phyloP scores from a whole-genome alignment of 2,888 invertebrate species.

The Mylabris sibirica region DNA sequence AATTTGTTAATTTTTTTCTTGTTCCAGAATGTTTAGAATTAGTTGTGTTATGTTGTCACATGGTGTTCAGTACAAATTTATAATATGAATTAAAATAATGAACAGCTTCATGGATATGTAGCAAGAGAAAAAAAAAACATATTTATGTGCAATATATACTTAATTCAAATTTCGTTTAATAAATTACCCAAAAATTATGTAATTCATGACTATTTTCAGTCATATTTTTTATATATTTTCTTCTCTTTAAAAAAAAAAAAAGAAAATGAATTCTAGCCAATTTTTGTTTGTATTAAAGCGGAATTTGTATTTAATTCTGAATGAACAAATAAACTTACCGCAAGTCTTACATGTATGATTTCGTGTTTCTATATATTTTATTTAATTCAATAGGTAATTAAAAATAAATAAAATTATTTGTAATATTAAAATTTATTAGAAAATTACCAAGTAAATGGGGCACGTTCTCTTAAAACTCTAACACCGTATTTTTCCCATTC shows the following conservation, averaged over 20 bases:
- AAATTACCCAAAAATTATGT: slow-evolving; percentile 35
- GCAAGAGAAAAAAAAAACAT: slow-evolving; percentile 44
- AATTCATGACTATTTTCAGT: slow-evolving; percentile 27
- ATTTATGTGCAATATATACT: slow-evolving; percentile 61
- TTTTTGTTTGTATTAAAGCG: slow-evolving; percentile 29
- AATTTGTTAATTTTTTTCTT: slow-evolving; percentile 58
- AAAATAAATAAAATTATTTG: slow-evolving; percentile 10
- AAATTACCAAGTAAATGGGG: slow-evolving; percentile 85
- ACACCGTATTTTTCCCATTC: slow-evolving; percentile 91
- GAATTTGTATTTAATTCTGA: slow-evolving; percentile 20
- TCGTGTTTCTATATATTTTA: slow-evolving; percentile 12
- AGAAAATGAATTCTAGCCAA: slow-evolving; percentile 31
- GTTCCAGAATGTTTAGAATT: slow-evolving; percentile 54
- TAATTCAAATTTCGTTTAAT: slow-evolving; percentile 44
- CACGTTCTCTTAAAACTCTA: slow-evolving; percentile 85
- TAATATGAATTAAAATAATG: slow-evolving; percentile 46
- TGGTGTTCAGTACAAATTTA: slow-evolving; percentile 60
- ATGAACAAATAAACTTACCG: slow-evolving; percentile 16
- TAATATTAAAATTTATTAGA: neutral
- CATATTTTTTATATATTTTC: slow-evolving; percentile 21
- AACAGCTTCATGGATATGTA: slow-evolving; percentile 56
- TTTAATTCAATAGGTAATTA: neutral
- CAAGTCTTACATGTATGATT: slow-evolving; percentile 13
- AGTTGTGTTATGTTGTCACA: slow-evolving; percentile 56
- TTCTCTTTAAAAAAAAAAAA: slow-evolving; percentile 24